These are phyloP conservation scores for Sphyrna mokarran DNA, from an alignment of 2,113 vertebrate genomes.

Conservation along the genomic window DNA sequence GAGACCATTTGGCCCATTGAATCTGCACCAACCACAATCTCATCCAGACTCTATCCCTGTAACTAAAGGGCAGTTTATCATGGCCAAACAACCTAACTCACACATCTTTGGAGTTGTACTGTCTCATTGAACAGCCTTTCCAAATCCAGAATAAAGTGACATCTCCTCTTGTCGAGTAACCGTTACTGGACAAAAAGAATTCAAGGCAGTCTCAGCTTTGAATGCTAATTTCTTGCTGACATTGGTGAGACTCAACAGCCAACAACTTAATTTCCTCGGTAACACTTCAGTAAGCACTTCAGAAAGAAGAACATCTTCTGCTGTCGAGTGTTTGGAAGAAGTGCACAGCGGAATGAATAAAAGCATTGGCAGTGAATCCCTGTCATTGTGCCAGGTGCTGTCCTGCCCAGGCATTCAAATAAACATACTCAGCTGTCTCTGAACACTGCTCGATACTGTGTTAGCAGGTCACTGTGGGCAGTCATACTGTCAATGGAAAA, in stretches of 20 bases:
- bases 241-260: not conserved
- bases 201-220: not conserved
- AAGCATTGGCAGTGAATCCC: not conserved
- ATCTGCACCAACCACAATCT: no score
- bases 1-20: no score
- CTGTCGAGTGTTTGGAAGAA: conserved; percentile 13
- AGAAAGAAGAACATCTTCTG: conserved; percentile 12
- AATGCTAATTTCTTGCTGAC: not conserved
- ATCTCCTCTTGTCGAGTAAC: not conserved
- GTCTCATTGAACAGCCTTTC: not conserved
- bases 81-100: no score
- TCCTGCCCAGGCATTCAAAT: not conserved
- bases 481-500: not conserved
- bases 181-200: not conserved
- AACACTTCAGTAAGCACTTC: not conserved
- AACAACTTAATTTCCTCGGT: not conserved
- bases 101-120: no score
- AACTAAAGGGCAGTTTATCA: no score
- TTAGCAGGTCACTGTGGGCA: not conserved
- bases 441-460: not conserved
- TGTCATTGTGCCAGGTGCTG: not conserved
- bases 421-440: conserved; percentile 22
- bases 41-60: no score
- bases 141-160: not conserved
- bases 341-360: not conserved